Evolutionary conservation across 1,140 invertebrate species (phyloP).

Genomic region (Nixonia krombeini): DNA sequence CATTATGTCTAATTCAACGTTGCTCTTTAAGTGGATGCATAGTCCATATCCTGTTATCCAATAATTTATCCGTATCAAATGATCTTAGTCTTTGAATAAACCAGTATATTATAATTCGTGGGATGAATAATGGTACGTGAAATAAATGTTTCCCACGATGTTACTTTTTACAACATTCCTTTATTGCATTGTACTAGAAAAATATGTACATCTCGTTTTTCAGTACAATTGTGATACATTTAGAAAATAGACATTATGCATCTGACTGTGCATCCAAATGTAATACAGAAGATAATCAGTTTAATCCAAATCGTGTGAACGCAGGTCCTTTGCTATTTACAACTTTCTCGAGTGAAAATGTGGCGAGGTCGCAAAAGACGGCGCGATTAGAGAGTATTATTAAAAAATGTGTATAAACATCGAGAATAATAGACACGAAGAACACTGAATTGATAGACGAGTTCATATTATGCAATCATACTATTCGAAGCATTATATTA

Average conservation of each 20-base stretch:
- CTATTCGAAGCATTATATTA: background rate
- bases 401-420: constrained; percentile 17
- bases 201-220: no score
- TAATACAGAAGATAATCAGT: background rate
- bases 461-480: constrained; percentile 5
- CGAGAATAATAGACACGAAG: constrained; percentile 54
- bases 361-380: constrained; percentile 2
- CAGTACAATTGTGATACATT: background rate
- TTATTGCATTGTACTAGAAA: no score
- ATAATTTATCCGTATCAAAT: no score
- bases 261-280: background rate
- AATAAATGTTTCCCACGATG: no score
- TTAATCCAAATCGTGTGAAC: constrained; percentile 7
- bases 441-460: constrained; percentile 41
- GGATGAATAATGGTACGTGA: no score
- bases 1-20: no score
- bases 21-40: no score
- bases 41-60: no score
- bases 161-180: no score
- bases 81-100: no score
- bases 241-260: background rate
- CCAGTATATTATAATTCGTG: no score
- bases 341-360: constrained; percentile 7
- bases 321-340: constrained; percentile 11
- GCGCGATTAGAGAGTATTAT: constrained; percentile 15